Evolutionary conservation across 2,113 vertebrate species (phyloP).

Genomic region (Reinhardtius hippoglossoides): DNA sequence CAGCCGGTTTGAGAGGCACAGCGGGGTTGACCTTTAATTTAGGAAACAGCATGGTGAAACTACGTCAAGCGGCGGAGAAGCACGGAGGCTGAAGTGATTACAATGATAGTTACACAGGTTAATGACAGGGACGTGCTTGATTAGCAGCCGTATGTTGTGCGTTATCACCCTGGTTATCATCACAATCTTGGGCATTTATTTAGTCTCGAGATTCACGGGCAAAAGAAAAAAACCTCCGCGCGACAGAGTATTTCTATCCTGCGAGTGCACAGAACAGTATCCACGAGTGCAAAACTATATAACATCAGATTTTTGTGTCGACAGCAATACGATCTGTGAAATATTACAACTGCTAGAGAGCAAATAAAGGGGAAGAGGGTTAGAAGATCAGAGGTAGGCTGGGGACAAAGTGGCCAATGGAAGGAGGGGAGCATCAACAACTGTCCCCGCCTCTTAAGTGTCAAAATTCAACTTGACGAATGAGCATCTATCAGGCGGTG

Average conservation of each 20-base stretch:
- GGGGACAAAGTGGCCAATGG: no score
- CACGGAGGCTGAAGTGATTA: no score
- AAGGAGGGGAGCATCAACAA: no score
- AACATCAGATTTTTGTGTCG: no score
- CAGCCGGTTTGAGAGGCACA: conserved; percentile 1
- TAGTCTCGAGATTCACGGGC: not conserved
- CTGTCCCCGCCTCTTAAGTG: no score
- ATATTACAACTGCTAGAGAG: no score
- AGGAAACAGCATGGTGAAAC: not conserved
- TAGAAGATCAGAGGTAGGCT: no score
- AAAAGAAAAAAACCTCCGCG: no score
- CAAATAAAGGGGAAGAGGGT: no score
- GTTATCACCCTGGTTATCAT: not conserved
- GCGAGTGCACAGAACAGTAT: not conserved
- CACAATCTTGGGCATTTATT: not conserved
- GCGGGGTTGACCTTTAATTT: conserved; percentile 1
- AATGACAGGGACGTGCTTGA: not conserved
- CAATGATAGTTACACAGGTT: not conserved
- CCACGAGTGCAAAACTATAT: not conserved
- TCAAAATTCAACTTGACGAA: no score
- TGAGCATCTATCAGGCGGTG: no score
- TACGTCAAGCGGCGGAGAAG: not conserved
- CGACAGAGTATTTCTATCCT: not conserved
- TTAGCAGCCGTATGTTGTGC: not conserved
- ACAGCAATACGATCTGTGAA: no score